Evolutionary conservation across 2,797 vertebrate genomes (phyloP), one percentile per base, ranked within the genome.

Genomic region (Hybognathus amarus): DNA sequence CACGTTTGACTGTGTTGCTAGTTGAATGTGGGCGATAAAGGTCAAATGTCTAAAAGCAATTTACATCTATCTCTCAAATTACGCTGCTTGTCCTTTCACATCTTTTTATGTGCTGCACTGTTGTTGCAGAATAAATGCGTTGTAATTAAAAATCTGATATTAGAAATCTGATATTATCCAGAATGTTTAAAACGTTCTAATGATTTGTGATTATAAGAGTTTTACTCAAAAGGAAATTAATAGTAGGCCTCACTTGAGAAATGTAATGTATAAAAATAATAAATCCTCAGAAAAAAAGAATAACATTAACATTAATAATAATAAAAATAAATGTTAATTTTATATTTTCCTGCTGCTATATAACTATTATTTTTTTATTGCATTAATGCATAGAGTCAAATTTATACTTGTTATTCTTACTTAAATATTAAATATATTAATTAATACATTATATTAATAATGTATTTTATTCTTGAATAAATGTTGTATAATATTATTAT

Each of bases 1-100:
- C 79, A 87, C 56, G 90, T 91, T 91, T 85, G 85, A 91, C 86
- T 54, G 17, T 75, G 85, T 87, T 85, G 85, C 89, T 90, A 77
- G 71, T 75, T 84, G 81, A 83, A 56, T 85, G 68, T 84, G 33
- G 88, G 87, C 75, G 67, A 79, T 73, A 63, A 56, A 83, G 77
- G 74, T 83, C 82, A 77, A 78, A 68, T 24, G 77, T 82, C 76
- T 87, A 86, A 80, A 67, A 75, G 77, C 69, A 73, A 86, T 56
- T 63, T 30, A 52, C 27, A 71, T 52, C 66, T 77, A 17, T 74
- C 73, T 77, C 42, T 40, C 67, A 59, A 70, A 80, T 75, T 69
- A 70, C 17, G 18, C 54, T 69, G 42, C 45, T 61, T 81, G 74
- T 63, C 50, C 42, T 63, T 63, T 15, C 17, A 11, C 66, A 18